phyloP scores from a whole-genome alignment of 1,140 invertebrate genomes.

The Limonius californicus region DNA sequence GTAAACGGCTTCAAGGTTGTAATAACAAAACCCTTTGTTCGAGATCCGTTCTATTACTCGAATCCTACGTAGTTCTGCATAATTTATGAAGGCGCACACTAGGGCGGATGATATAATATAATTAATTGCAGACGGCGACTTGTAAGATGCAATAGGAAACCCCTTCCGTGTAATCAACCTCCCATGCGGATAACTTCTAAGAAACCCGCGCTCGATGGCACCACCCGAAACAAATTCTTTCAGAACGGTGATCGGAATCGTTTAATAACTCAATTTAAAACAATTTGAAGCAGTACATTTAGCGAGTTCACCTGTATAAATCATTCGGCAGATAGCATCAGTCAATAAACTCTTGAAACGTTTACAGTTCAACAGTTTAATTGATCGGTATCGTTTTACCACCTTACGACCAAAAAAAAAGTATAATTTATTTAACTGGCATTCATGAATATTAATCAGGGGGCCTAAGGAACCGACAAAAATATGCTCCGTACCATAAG shows the following conservation, averaged over 20 bases:
- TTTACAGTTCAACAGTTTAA: neutral
- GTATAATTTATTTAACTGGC: neutral
- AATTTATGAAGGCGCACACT: neutral
- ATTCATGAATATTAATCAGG: slow-evolving; percentile 8
- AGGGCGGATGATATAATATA: neutral
- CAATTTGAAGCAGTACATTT: neutral
- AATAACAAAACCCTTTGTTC: neutral
- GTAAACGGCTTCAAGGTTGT: neutral
- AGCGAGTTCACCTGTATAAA: neutral
- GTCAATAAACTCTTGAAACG: neutral
- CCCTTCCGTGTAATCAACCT: too few relatives aligned
- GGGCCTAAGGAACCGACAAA: slow-evolving; percentile 4
- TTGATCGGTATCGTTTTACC: neutral
- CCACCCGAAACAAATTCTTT: neutral
- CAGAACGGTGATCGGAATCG: too few relatives aligned
- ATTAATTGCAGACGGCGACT: neutral
- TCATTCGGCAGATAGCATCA: neutral
- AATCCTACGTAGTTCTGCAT: neutral
- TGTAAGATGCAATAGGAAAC: too few relatives aligned
- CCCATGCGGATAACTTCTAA: too few relatives aligned
- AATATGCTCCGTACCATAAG: neutral
- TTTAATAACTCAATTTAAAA: neutral
- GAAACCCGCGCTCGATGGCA: neutral
- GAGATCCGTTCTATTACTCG: neutral
- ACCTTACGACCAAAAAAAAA: neutral